Base-by-base conservation (phyloP, 2,888 invertebrate genomes). In the Leptopilina myrica region DNA sequence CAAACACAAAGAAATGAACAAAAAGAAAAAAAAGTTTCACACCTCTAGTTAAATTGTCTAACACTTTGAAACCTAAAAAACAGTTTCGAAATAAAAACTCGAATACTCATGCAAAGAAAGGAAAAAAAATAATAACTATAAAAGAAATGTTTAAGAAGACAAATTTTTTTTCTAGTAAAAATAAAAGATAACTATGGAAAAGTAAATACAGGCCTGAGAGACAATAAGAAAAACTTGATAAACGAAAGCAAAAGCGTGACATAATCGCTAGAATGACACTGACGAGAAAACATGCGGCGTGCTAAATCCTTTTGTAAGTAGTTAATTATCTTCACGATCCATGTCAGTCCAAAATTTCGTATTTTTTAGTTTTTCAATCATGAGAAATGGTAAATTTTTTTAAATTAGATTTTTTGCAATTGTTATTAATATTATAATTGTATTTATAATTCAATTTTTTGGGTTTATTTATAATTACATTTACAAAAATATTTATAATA, bases 231-330 rank as follows among this genome's bases (percentile, higher is more conserved):
- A 73, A 73, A 53, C 64, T 77, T 67, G 75, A 79, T 80, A 78
- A 81, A 83, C 79, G 81, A 65, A 84, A 85, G 83, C 85, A 82
- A 84, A 84, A 84, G 84, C 83, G 84, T 84, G 82, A 84, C 82
- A 84, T 81, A 79, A 82, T 85, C 80, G 83, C 80, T 82, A 80
- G 80, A 80, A 84, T 84, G 83, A 81, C 83, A 84, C 82, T 83
- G 82, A 84, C 79, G 80, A 80, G 81, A 82, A 77, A 81, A 79
- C 85, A 85, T 86, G 86, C 84, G 79, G 79, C 84, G 84, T 84
- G 84, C 84, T 83, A 82, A 84, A 78, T 83, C 80, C 81, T 83
- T 49, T 83, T 73, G 56, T 56, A 73, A 73, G 56, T 53, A 69
- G 53, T 73, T 73, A n/a, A 73, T 73, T 7, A 73, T 56, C 73